Percentiles rank a stretch among this genome's conserved stretches.
These are phyloP conservation scores for Furnarius figulus DNA, from an alignment of 2,113 vertebrate species.

Conservation along the genomic window DNA sequence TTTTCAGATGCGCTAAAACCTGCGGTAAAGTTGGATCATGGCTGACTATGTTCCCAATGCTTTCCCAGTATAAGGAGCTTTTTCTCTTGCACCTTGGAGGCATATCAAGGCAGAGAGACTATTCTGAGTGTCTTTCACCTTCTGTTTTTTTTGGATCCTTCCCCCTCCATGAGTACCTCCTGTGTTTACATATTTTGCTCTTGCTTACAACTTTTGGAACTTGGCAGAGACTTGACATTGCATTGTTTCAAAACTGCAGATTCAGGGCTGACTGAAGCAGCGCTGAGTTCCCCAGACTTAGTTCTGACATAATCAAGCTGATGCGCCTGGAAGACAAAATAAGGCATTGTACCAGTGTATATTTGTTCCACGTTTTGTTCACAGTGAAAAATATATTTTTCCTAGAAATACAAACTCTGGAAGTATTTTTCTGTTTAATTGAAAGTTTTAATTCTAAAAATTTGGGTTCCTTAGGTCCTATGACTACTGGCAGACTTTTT, in stretches of 20 bases:
- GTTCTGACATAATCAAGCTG: not conserved
- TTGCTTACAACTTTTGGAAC: not conserved
- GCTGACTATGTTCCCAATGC: not conserved
- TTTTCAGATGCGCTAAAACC: not conserved
- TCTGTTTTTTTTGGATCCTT: not conserved
- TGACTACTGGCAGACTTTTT: not conserved
- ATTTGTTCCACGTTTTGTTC: not conserved
- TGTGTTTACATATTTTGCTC: not conserved
- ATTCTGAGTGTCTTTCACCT: not conserved
- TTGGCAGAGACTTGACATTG: not conserved
- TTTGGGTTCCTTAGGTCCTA: not conserved
- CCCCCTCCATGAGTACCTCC: not conserved
- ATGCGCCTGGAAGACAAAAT: not conserved
- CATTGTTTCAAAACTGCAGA: not conserved
- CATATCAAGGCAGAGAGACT: accelerated
- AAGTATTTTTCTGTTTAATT: not conserved
- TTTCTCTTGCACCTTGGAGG: not conserved
- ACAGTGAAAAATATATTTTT: not conserved
- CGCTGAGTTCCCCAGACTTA: not conserved
- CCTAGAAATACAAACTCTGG: not conserved
- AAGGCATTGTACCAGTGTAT: not conserved
- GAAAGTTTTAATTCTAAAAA: not conserved
- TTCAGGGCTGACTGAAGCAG: not conserved
- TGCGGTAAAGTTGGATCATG: not conserved
- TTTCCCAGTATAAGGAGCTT: not conserved